These are phyloP conservation scores for Lycocerus yunnanus DNA, from an alignment of 2,888 invertebrate species.

Conservation along the genomic window DNA sequence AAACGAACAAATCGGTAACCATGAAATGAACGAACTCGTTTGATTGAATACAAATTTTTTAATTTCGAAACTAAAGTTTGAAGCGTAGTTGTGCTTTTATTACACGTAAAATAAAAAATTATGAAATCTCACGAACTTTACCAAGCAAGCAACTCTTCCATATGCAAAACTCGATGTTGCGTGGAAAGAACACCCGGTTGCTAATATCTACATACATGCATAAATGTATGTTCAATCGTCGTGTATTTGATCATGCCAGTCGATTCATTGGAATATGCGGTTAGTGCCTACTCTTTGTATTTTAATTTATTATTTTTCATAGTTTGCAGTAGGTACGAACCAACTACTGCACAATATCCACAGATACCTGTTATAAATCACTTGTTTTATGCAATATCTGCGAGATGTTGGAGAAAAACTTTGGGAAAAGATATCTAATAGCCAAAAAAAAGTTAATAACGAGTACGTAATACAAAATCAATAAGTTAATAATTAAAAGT, in stretches of 20 bases:
- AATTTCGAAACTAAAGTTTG: not conserved
- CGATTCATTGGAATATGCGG: slow-evolving; percentile 7
- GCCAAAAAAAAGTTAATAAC: not conserved
- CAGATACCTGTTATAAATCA: not conserved
- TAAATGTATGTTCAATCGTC: slow-evolving; percentile 21
- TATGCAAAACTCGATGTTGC: slow-evolving; percentile 23
- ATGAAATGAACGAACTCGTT: not conserved
- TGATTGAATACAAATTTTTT: not conserved
- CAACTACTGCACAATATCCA: no score
- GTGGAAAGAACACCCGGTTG: slow-evolving; percentile 26
- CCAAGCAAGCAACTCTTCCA: slow-evolving; percentile 18
- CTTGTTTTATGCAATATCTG: not conserved
- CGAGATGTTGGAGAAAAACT: not conserved
- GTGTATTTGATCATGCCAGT: slow-evolving; percentile 17
- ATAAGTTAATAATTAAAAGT: slow-evolving; percentile 50
- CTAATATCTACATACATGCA: slow-evolving; percentile 25
- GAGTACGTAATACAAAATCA: slow-evolving; percentile 47
- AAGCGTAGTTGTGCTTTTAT: not conserved
- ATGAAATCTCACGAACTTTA: slow-evolving; percentile 14
- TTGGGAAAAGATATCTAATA: not conserved
- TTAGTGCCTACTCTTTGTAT: not conserved
- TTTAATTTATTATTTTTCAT: not conserved
- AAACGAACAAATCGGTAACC: not conserved
- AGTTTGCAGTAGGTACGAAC: not conserved
- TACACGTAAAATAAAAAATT: slow-evolving; percentile 6